These are phyloP conservation scores for Astropecten irregularis DNA, from an alignment of 53 echinoderm and acorn worm species.

Conservation along the genomic window DNA sequence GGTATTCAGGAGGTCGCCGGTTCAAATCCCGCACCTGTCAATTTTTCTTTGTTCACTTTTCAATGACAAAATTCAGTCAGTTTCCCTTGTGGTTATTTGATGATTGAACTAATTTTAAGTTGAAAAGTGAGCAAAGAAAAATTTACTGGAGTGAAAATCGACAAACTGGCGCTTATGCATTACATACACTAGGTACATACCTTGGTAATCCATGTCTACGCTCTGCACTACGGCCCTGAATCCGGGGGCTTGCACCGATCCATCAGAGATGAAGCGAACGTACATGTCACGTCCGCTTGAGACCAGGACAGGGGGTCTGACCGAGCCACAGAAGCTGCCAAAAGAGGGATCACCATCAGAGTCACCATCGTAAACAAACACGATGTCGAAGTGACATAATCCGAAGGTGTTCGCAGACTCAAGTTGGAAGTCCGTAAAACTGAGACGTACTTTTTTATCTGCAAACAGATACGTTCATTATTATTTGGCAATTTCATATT, in stretches of 20 bases:
- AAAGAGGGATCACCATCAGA: constrained; percentile 38
- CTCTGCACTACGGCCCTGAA: constrained; percentile 63
- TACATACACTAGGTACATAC: too few relatives aligned
- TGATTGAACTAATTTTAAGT: too few relatives aligned
- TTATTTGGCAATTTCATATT: too few relatives aligned
- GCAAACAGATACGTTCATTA: too few relatives aligned
- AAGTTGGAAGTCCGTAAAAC: constrained; percentile 63
- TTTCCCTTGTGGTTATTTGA: too few relatives aligned
- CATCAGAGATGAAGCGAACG: constrained; percentile 66
- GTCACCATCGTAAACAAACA: constrained; percentile 73
- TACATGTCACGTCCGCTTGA: constrained; percentile 57
- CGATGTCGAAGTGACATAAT: constrained; percentile 62
- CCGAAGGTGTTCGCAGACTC: constrained; percentile 46
- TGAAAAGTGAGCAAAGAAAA: too few relatives aligned
- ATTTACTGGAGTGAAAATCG: too few relatives aligned
- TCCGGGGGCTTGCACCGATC: constrained; percentile 66
- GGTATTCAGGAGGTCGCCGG: too few relatives aligned
- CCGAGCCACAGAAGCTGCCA: constrained; percentile 73
- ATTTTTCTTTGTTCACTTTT: too few relatives aligned
- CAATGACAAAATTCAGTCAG: too few relatives aligned
- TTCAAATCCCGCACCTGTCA: too few relatives aligned
- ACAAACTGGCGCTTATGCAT: too few relatives aligned
- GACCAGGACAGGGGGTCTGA: constrained; percentile 60
- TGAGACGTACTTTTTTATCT: constrained; percentile 63
- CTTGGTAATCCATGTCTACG: constrained; percentile 58